Base-by-base conservation (phyloP, 2,797 vertebrate species). In the Podarcis lilfordi region DNA sequence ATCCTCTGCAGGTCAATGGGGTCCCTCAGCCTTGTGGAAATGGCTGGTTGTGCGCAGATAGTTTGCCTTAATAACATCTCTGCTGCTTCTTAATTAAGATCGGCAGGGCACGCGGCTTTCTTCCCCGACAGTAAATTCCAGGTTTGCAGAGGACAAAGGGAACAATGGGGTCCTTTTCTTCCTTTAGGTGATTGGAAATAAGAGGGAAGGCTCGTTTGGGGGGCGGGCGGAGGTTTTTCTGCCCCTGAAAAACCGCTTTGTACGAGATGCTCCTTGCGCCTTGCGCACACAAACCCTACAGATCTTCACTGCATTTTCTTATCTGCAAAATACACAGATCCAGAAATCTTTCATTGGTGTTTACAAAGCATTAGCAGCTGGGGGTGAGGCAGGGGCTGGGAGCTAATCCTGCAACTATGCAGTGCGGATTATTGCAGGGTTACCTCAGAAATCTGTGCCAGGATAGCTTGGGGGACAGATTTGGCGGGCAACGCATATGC, bases 51-150 rank as follows among this genome's bases (percentile, higher is more conserved):
- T 5, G 0, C 45, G 79, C 11, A 87, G 68, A 71, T 87, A 25
- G 3, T 85, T 91, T 86, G 27, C 17, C 45, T 85, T 50, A 75
- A 93, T 86, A 85, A 21, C 1, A 8, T 81, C 43, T 72, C 89
- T 86, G 76, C 68, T 89, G 78, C 50, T 37, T 80, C 80, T 92
- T 90, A 29, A 27, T 87, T 87, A 82, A 77, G 89, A 66, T 83
- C 50, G 77, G 78, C 74, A 55, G 45, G 81, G 43, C 15, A 2
- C 89, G 85, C 89, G 82, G 0, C 90, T 3, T 84, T 0, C 0
- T 50, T 90, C 32, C 25, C 88, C 72, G 85, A 59, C 37, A 50
- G 77, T 91, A 84, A 32, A 76, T 89, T 23, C 76, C n/a, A 61
- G 87, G n/a, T 87, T 87, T 78, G 35, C 88, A n/a, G 0, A 66